phyloP scores from a whole-genome alignment of 2,888 invertebrate genomes.

The Hyppa rectilinea region DNA sequence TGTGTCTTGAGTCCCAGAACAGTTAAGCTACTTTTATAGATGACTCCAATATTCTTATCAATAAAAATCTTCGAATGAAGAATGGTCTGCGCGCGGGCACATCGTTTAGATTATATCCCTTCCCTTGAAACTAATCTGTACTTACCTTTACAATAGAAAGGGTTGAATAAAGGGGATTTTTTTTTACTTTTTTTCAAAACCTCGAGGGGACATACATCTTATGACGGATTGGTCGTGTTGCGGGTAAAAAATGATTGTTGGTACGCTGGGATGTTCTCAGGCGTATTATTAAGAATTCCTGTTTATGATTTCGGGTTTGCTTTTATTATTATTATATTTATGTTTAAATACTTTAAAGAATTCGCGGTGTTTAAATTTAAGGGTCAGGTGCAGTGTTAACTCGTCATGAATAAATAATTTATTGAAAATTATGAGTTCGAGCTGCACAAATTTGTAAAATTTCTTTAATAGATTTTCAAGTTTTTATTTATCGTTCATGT shows the following conservation, averaged over 20 bases:
- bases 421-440: neutral
- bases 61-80: constrained; percentile 86
- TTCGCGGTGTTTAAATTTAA: constrained; percentile 1
- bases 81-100: constrained; percentile 82
- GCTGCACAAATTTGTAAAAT: no score
- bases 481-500: no score
- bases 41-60: constrained; percentile 84
- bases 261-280: constrained; percentile 67
- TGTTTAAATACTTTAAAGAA: constrained; percentile 27
- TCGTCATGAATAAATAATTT: constrained; percentile 7
- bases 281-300: constrained; percentile 44
- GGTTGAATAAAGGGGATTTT: constrained; percentile 85
- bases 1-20: constrained; percentile 18
- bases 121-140: constrained; percentile 87
- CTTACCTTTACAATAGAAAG: constrained; percentile 74
- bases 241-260: constrained; percentile 71
- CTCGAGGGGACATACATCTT: constrained; percentile 74
- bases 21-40: constrained; percentile 78
- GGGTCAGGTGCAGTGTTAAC: constrained; percentile 4
- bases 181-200: constrained; percentile 80
- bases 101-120: constrained; percentile 90
- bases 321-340: constrained; percentile 35
- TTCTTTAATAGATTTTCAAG: no score
- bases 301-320: constrained; percentile 18
- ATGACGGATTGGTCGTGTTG: constrained; percentile 85